Evolutionary conservation across 2,797 vertebrate genomes (phyloP), one percentile per base, ranked within the genome.

Genomic region (Spinibarbus caldwelli): DNA sequence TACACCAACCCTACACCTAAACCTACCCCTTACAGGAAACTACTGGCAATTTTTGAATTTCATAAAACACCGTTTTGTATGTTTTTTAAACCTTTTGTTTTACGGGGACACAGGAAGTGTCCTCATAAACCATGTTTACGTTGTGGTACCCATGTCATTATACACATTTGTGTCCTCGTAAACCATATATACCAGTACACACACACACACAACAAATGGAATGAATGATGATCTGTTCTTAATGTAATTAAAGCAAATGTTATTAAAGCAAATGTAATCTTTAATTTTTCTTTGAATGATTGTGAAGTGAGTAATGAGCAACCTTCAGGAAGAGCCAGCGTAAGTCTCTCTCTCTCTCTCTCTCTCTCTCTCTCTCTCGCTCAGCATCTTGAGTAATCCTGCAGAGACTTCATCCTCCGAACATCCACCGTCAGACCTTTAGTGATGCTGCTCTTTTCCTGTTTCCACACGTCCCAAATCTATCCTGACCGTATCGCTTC

Each of bases 381-480:
- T 80, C 86, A 79, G 92, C 91, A 92, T 93, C 87, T 85, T 90
- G 89, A 49, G 10, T 76, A 76, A 76, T 76, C 73, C 21, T 54
- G 49, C 73, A 36, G 49, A 54, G 72, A 36, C 29, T 54, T 76
- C 31, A 54, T 76, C 66, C 66, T 38, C 34, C 10, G 10, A 23
- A 68, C 66, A 41, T 68, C 6, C 47, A 54, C 21, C 31, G 49
- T 76, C 49, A 76, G 73, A 47, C 31, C 73, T 54, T 54, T 21
- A 36, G 6, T 73, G 34, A 76, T 76, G 72, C 72, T 14, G 72
- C 11, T 68, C 36, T 21, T 68, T 31, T 68, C 36, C 66, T 68
- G 19, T 38, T 68, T 68, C 19, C 66, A 23, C 66, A 68, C 2
- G 3, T 10, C 31, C 17, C 31, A 9, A 68, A 68, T 68, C 66